These are phyloP conservation scores for Tauraco erythrolophus DNA, from an alignment of 2,113 vertebrate species.

Conservation along the genomic window DNA sequence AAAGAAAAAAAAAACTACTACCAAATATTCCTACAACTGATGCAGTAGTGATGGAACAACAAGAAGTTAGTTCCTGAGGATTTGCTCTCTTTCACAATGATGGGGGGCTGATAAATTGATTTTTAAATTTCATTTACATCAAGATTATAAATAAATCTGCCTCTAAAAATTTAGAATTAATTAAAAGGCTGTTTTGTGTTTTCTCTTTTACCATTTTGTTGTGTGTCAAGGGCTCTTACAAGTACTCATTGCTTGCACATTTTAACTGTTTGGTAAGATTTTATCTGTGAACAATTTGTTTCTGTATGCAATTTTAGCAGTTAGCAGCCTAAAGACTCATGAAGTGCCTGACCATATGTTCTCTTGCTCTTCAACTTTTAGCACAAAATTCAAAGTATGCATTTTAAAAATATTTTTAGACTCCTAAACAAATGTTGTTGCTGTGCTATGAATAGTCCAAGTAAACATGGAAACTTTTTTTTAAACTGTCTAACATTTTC, in stretches of 20 bases:
- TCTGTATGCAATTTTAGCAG: constrained; percentile 28
- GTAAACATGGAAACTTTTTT: constrained; percentile 34
- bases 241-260: not conserved
- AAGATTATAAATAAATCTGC: constrained; percentile 18
- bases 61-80: not conserved
- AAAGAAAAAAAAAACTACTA: not conserved
- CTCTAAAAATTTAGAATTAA: constrained; percentile 44
- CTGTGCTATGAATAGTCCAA: constrained; percentile 41
- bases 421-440: constrained; percentile 65
- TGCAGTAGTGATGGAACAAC: not conserved
- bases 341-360: constrained; percentile 69
- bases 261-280: constrained; percentile 51
- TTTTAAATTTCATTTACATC: constrained; percentile 23
- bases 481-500: constrained; percentile 30
- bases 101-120: not conserved
- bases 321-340: constrained; percentile 36
- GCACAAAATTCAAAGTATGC: constrained; percentile 63
- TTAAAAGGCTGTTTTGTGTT: not conserved
- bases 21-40: not conserved
- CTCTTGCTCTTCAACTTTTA: constrained; percentile 43
- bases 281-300: constrained; percentile 23
- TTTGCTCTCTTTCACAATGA: not conserved
- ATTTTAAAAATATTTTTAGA: constrained; percentile 66
- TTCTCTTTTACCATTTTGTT: constrained; percentile 33
- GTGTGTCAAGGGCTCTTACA: not conserved